Evolutionary conservation across 2,113 vertebrate species (phyloP), one percentile per base, ranked within the genome.

Genomic region (Gorsachius goisagi): DNA sequence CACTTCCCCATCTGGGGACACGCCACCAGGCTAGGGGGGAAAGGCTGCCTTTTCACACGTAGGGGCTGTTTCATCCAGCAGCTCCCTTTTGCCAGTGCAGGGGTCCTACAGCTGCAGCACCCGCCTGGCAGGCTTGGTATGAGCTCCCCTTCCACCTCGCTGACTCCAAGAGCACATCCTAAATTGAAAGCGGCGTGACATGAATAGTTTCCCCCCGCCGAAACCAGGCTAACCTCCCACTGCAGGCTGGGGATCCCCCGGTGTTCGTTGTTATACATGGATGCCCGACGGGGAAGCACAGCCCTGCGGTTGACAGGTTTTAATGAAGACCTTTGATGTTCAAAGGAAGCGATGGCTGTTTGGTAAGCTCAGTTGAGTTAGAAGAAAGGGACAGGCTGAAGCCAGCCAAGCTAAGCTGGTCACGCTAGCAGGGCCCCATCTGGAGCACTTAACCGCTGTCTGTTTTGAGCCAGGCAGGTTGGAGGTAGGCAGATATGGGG

Each of bases 281-380:
- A 49, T 0, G 3, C 71, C 76, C 7, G 0, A 19, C 3, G 2
- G 87, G 84, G 75, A 79, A 75, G 15, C 1, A 0, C 19, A 4
- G 87, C 81, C 77, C 63, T 2, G 13, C 4, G 18, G 53, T 13
- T 94, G 93, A 76, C 87, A 32, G 94, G 62, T 66, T 85, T 87
- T 93, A 91, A 95, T 88, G 91, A 94, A 94, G 95, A 95, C 81
- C 75, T 96, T 74, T 95, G 93, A 91, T 77, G 95, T 80, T 91
- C 67, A n/a, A 76, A 89, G 85, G 90, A 88, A 80, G 74, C 4
- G 24, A 89, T 58, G 91, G 89, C 62, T 93, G 69, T 68, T 91
- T 64, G 89, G 66, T 90, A 93, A 93, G 95, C 81, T 89, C 1
- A 27, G 91, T 13, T 89, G 95, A 71, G 87, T 64, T 64, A 82